Conservation (phyloP, 2,888 invertebrate genomes). For the Muscina levida region DNA sequence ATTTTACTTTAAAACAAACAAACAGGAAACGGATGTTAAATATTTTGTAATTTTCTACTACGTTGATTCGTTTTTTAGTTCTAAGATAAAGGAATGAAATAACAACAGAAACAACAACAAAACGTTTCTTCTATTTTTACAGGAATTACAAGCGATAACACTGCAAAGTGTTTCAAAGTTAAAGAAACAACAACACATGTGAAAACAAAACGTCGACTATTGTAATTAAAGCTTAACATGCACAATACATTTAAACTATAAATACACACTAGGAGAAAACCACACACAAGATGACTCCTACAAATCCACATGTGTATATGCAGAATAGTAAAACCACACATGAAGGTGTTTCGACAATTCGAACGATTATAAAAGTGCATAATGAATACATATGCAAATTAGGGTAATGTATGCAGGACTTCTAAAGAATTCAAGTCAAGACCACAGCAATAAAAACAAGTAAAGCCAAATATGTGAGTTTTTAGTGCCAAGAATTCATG, state of each 20-base stretch:
- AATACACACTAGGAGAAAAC: not conserved
- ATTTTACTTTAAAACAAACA: not conserved
- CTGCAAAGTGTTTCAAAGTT: slow-evolving; percentile 41
- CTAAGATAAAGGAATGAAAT: too few relatives aligned
- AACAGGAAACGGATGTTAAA: slow-evolving; percentile 62
- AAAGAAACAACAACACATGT: slow-evolving; percentile 2
- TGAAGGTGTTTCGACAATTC: too few relatives aligned
- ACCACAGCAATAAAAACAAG: too few relatives aligned
- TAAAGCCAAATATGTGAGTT: not conserved
- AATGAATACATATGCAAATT: not conserved
- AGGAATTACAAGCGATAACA: slow-evolving; percentile 44
- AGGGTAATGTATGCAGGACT: not conserved
- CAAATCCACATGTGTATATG: not conserved
- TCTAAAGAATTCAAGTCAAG: not conserved
- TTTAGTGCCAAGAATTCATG: not conserved
- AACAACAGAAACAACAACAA: slow-evolving; percentile 33
- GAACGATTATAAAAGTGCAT: too few relatives aligned
- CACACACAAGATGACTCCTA: too few relatives aligned
- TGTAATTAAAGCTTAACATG: slow-evolving; percentile 52
- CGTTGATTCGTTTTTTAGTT: slow-evolving; percentile 15
- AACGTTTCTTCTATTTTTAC: slow-evolving; percentile 4
- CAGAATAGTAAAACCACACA: too few relatives aligned
- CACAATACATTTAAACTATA: slow-evolving; percentile 4
- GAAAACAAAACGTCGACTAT: not conserved
- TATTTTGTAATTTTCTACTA: slow-evolving; percentile 47